These are phyloP conservation scores for Anarrhichthys ocellatus DNA, from an alignment of 2,113 vertebrate genomes.

Conservation along the genomic window DNA sequence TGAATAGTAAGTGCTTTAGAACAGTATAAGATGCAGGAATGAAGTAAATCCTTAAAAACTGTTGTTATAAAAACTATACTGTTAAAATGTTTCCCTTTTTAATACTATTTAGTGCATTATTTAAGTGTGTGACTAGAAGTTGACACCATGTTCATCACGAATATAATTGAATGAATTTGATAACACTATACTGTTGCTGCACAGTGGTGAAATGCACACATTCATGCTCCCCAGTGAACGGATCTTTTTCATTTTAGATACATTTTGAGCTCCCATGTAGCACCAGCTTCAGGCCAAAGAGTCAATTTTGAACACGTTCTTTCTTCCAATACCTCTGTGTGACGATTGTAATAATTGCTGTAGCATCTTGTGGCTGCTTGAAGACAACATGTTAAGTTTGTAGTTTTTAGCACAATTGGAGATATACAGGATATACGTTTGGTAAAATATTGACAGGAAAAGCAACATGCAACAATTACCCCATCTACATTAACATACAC, in stretches of 20 bases:
- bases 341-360: neutral
- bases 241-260: neutral
- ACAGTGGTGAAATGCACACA: neutral
- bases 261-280: neutral
- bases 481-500: neutral
- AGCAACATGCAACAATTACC: neutral
- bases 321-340: neutral
- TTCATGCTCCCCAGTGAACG: neutral
- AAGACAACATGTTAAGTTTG: neutral
- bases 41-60: too few species aligned
- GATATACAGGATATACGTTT: neutral
- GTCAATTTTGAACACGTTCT: neutral
- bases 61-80: too few species aligned
- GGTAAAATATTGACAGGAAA: neutral
- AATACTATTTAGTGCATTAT: too few species aligned
- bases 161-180: too few species aligned
- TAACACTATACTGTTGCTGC: neutral
- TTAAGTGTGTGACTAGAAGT: too few species aligned
- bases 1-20: too few species aligned
- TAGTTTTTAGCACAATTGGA: neutral
- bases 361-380: neutral
- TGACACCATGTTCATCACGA: too few species aligned
- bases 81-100: too few species aligned
- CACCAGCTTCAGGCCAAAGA: neutral
- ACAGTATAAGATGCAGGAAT: too few species aligned